Base-by-base conservation (phyloP, 1,140 invertebrate species). In the Adelges cooleyi region DNA sequence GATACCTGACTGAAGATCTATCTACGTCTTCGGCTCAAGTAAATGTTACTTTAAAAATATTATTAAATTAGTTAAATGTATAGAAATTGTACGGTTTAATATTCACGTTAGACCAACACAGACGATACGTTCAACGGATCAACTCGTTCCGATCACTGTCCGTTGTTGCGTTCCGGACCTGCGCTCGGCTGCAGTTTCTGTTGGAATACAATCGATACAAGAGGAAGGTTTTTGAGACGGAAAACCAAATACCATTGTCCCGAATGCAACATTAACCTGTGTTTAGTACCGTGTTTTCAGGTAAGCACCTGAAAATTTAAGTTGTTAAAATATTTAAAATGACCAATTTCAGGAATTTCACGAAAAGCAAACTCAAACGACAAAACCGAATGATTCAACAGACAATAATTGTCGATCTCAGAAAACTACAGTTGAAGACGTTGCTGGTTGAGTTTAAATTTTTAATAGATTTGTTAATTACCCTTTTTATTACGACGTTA, bases 191-290 rank as follows among this genome's bases (percentile, higher is more conserved):
- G 87, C 74, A 89, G 89, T 76, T 89, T 86, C 72, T 91, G 88
- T 75, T 91, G 88, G 88, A 91, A 91, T 71, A 89, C 87, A 1
- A 85, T 89, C 46, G 87, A 90, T 71, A 80, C 80, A 38, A 84
- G 86, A 75, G 86, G 86, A 20, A 75, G 87, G 48, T 90, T 89
- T 69, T 78, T 90, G 38, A 77, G 88, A 20, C 77, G 88, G 65
- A 91, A 91, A 78, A 91, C 88, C 3, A 90, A 90, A 74, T 91
- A 90, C 73, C 86, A 89, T 73, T 91, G 88, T 77, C 87, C 87
- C 1, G 87, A 90, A 72, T 91, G 88, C 74, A 84, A 87, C 72
- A 88, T 85, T 44, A 91, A 90, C 75, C 78, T 91, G 46, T 91
- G 88, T 75, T 89, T 91, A 71, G 87, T 90, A 46, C 87, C 87